Evolutionary conservation across 2,888 invertebrate species (phyloP), one percentile per base, ranked within the genome.

Genomic region (Acanthosepion esculentum): DNA sequence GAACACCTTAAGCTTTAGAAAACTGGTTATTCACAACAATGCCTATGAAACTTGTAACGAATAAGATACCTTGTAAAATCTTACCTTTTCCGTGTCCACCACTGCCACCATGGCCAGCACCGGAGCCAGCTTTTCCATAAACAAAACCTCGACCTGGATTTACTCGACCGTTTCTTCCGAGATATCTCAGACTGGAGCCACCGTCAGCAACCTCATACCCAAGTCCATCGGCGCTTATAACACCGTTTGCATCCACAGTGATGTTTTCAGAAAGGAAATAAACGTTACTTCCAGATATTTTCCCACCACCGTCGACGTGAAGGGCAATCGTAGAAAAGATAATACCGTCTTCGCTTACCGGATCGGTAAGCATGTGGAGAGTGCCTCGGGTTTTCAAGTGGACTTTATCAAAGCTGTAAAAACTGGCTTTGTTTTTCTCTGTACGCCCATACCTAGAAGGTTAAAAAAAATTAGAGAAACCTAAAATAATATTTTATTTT

Each of bases 81-180:
- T 95, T 95, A 96, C 96, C 95, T 94, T 95, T 92, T 7, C 95
- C 96, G 91, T 95, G 95, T 20, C 96, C 96, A 55, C 96, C 96
- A 95, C 96, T 96, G 18, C 96, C 96, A 26, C 96, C 96, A 95
- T 96, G 96, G 4, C 96, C 96, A 12, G 96, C 96, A 26, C 96
- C 96, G 29, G 96, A 95, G 33, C 96, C 96, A 15, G 95, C 95
- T 8, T 41, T 93, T 48, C 95, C 94, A 15, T 95, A 95, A n/a
- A 95, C 94, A 18, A 94, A 91, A 26, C 96, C 96, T 20, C 95
- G 94, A 64, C 96, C 96, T 64, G 96, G 96, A 94, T 96, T 96
- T 78, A 96, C 96, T 48, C 95, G 92, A 20, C 96, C 96, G 94
- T 96, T 95, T 15, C 95, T 94, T 7, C 96, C 96, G n/a, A 95